These are phyloP conservation scores for Eristalinus sepulchralis DNA, from an alignment of 2,888 invertebrate species.

Conservation along the genomic window DNA sequence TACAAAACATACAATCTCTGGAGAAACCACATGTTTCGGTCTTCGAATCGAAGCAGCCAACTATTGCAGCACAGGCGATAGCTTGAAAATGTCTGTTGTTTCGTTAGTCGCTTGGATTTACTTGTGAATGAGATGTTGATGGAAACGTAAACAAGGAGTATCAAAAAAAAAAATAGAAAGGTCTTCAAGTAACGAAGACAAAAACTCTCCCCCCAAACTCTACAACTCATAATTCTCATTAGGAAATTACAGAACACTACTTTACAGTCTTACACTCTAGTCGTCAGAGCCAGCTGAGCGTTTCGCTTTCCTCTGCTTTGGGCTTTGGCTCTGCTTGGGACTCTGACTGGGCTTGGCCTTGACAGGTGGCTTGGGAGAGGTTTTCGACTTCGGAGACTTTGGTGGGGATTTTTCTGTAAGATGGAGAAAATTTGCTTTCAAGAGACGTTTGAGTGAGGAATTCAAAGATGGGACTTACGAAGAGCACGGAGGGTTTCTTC, in stretches of 20 bases:
- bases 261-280: conserved; percentile 76
- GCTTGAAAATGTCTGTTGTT: conserved; percentile 27
- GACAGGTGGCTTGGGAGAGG: conserved; percentile 80
- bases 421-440: conserved; percentile 72
- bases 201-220: conserved; percentile 53
- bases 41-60: conserved; percentile 6
- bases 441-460: not conserved
- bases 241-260: conserved; percentile 64
- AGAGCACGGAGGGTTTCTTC: conserved; percentile 91
- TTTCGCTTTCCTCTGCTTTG: conserved; percentile 89
- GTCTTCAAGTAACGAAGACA: conserved; percentile 72
- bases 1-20: conserved; percentile 43
- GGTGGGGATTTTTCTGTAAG: conserved; percentile 87
- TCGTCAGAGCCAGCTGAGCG: conserved; percentile 88
- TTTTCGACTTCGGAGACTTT: conserved; percentile 84
- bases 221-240: conserved; percentile 57
- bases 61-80: conserved; percentile 19
- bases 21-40: conserved; percentile 13
- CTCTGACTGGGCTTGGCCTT: conserved; percentile 85
- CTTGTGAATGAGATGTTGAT: conserved; percentile 40
- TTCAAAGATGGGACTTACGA: conserved; percentile 84
- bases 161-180: conserved; percentile 53
- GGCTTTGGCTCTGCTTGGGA: conserved; percentile 86
- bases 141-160: conserved; percentile 60
- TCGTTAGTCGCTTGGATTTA: conserved; percentile 22